phyloP scores from a whole-genome alignment of 1,140 invertebrate species.

The Catajapyx aquilonaris region DNA sequence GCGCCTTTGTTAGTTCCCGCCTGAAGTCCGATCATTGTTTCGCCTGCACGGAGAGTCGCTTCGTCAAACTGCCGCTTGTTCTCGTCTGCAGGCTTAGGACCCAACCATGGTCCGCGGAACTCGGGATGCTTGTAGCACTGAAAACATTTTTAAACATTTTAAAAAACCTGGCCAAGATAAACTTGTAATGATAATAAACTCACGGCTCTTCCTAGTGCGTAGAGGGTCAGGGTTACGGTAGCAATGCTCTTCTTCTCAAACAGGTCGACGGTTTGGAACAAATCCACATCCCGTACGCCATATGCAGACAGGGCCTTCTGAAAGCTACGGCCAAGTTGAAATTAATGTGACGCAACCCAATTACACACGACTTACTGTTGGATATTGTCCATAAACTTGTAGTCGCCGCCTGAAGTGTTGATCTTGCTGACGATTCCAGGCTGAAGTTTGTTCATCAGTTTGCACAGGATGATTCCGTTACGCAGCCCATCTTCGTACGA shows the following conservation, averaged over 20 bases:
- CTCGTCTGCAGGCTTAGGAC: slow-evolving; percentile 65
- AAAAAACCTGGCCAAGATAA: slow-evolving; percentile 1
- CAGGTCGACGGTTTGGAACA: slow-evolving; percentile 91
- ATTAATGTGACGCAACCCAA: slow-evolving; percentile 2
- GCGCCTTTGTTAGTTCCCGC: slow-evolving; percentile 81
- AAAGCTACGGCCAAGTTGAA: slow-evolving; percentile 38
- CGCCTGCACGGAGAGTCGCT: slow-evolving; percentile 62
- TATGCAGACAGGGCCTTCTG: slow-evolving; percentile 69
- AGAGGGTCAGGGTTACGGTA: slow-evolving; percentile 80
- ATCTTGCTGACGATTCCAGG: slow-evolving; percentile 72
- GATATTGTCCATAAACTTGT: slow-evolving; percentile 89
- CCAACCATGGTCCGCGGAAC: slow-evolving; percentile 63
- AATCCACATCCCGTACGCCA: slow-evolving; percentile 76
- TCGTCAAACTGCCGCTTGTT: slow-evolving; percentile 75
- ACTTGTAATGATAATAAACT: slow-evolving; percentile 17
- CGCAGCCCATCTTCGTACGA: slow-evolving; percentile 56
- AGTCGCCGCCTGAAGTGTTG: slow-evolving; percentile 66
- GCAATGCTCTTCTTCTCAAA: slow-evolving; percentile 89
- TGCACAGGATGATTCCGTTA: slow-evolving; percentile 60
- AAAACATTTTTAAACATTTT: too few relatives aligned
- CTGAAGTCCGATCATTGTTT: slow-evolving; percentile 72
- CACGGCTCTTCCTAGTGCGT: slow-evolving; percentile 76
- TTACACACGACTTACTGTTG: slow-evolving; percentile 52
- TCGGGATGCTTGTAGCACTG: slow-evolving; percentile 72
- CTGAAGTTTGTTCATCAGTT: slow-evolving; percentile 65